Base-by-base conservation (phyloP, 1,140 invertebrate genomes). In the Rhagoletis pomonella region DNA sequence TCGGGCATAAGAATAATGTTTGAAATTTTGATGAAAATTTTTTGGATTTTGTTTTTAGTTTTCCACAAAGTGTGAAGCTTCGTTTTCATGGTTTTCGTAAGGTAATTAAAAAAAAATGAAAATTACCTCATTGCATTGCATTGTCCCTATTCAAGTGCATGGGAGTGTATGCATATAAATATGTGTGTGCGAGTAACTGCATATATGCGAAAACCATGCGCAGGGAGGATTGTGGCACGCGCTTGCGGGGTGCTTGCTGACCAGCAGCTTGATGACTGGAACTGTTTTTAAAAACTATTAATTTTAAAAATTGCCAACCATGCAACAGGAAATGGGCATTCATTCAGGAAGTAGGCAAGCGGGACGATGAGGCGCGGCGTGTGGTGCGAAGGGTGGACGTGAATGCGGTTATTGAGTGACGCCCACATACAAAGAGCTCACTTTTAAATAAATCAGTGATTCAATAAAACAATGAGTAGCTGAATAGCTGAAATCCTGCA, bases 251-350 rank as follows among this genome's bases (percentile, higher is more conserved):
- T 73, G 67, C 44, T 55, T 10, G 60, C 60, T 62, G 60, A 62
- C 60, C 60, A 62, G 12, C 9, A n/a, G 55, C 73, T 81, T 19
- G 47, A 55, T 81, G 73, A 81, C 47, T 81, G 73, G 47, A 42
- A 81, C 47, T 81, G 47, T 81, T 81, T 81, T 81, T 81, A 81
- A 81, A 81, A 81, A 81, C 73, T 81, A 81, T 81, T 81, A 81
- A 81, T 81, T 81, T 81, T 81, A 81, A 81, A 81, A 55, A 81
- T 81, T 81, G 73, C 73, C 73, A 81, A 81, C 73, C 73, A 81
- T 81, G 73, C 73, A 81, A 81, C 73, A 81, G 73, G 73, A 81
- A 81, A 47, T 81, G 73, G 73, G 47, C 50, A 81, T 81, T 81
- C 44, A 81, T 29, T 62, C 60, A 29, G 29, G 29, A 29, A 29